Conservation (phyloP, 2,113 vertebrate genomes). For the Oenanthe oenanthe region DNA sequence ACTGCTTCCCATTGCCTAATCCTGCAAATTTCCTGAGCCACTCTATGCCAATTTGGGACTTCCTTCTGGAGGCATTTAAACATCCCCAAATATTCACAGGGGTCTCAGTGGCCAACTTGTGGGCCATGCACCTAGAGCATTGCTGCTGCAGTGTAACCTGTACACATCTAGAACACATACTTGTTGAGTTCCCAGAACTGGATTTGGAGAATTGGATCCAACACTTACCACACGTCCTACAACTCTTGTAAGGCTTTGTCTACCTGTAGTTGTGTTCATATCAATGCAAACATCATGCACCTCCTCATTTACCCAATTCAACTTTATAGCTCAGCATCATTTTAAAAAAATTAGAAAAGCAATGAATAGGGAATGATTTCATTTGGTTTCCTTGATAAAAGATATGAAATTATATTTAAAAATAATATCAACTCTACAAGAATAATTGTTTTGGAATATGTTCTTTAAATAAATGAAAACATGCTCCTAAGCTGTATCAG, state of each 20-base stretch:
- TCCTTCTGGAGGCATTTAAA: background rate
- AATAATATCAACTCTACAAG: background rate
- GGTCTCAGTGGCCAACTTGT: background rate
- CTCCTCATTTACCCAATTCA: background rate
- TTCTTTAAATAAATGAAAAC: background rate
- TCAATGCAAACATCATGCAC: background rate
- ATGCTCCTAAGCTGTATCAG: background rate
- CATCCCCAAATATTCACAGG: background rate
- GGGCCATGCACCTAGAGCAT: background rate
- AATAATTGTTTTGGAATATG: background rate
- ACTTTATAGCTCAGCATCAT: background rate
- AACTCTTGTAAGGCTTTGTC: background rate
- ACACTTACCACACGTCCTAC: background rate
- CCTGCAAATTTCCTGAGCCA: background rate
- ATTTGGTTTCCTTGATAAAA: background rate
- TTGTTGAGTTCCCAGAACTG: background rate
- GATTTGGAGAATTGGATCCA: background rate
- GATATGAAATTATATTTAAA: background rate
- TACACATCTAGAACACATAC: background rate
- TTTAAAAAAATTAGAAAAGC: background rate
- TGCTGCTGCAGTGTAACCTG: background rate
- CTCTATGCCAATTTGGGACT: background rate
- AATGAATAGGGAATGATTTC: background rate
- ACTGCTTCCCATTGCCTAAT: background rate
- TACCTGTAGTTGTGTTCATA: background rate